Evolutionary conservation across 2,888 invertebrate species (phyloP), one percentile per base, ranked within the genome.

Genomic region (Caradrina kadenii): DNA sequence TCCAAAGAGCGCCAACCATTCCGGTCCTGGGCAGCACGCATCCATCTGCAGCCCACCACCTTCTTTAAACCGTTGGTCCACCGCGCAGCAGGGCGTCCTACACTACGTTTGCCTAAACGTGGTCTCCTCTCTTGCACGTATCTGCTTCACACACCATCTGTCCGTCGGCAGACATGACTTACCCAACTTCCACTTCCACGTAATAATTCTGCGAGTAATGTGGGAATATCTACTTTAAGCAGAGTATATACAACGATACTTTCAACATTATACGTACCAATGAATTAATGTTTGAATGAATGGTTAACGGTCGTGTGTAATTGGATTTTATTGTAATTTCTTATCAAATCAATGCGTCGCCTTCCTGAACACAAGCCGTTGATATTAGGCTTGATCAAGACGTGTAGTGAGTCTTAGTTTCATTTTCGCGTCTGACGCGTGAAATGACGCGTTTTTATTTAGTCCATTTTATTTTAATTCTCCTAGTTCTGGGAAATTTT

Each of bases 251-350:
- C 15, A 53, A 3, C 19, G 5, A 39, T 35, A 72, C 6, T 72
- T 42, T 45, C 17, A 13, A 22, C 19, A 63, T 54, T 48, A 63
- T 13, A 3, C 19, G n/a, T 31, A 31, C 7, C 11, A 8, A 50
- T 65, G 39, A 58, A 53, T 48, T 22, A 39, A n/a, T 77, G 26
- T 54, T 63, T 65, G 39, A 58, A 53, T 48, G 22, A 45, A 19
- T 77, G 26, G 58, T 60, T 58, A 50, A 31, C 39, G 50, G 56
- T 54, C 17, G 52, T 22, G 26, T 48, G 73, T 73, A 63, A 79
- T 76, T 73, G 58, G 52, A 58, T 71, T 71, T 63, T 52, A 63
- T 70, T 68, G 63, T 69, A 64, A 60, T 52, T 66, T 69, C 60
- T 69, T 69, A 71, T 67, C 71, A 39, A 61, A 61, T 49, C 31